phyloP scores from a whole-genome alignment of 2,797 vertebrate genomes.

The Crocidura indochinensis region DNA sequence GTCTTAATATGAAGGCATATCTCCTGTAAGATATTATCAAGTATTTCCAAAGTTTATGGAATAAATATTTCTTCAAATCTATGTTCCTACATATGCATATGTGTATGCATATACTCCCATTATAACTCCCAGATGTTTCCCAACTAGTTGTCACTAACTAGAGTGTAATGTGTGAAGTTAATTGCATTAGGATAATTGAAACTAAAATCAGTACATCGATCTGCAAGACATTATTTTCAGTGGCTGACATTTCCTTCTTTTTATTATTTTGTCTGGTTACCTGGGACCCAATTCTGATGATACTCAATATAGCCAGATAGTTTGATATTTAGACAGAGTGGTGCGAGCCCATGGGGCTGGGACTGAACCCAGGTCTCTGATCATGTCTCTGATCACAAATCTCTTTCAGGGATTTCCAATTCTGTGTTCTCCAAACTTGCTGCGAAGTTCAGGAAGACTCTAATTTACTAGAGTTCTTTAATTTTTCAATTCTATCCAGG shows the following conservation, averaged over 20 bases:
- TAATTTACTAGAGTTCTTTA: not conserved
- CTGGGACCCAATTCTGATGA: too few species aligned
- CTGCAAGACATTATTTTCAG: not conserved
- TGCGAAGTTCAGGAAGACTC: not conserved
- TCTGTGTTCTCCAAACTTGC: not conserved
- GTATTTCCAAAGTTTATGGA: not conserved
- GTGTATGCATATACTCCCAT: rapidly evolving
- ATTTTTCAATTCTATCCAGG: not conserved
- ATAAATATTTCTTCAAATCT: not conserved
- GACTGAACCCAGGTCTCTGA: too few species aligned
- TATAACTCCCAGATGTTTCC: not conserved
- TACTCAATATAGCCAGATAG: too few species aligned
- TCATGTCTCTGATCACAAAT: not conserved
- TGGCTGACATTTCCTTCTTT: constrained; percentile 4
- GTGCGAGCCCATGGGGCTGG: too few species aligned
- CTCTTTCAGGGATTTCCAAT: not conserved
- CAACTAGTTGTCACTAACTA: not conserved
- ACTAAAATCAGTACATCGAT: not conserved
- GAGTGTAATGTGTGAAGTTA: not conserved
- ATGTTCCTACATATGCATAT: not conserved
- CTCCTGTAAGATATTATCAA: constrained; percentile 42
- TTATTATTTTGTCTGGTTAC: too few species aligned
- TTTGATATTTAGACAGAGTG: too few species aligned
- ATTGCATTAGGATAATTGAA: not conserved
- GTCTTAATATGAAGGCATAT: not conserved